A percentile compares a stretch with the other conserved stretches of the same genome.
These are phyloP conservation scores for Drosophila sordidapex DNA, from an alignment of 2,888 invertebrate species.

Conservation along the genomic window DNA sequence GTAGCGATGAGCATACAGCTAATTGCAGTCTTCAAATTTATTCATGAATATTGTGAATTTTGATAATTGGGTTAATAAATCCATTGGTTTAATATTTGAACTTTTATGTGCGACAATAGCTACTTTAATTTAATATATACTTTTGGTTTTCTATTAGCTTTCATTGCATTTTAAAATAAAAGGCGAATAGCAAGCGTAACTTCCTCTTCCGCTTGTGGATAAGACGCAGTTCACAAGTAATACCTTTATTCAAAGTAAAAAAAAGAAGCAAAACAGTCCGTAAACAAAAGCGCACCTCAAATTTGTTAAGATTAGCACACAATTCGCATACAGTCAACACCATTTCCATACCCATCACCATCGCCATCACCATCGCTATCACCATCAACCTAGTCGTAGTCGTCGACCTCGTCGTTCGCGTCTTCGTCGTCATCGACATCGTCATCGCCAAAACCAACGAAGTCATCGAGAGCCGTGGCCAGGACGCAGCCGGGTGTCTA, in stretches of 20 bases:
- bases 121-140: neutral
- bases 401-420: slow-evolving; percentile 1
- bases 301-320: slow-evolving; percentile 80
- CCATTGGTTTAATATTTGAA: neutral
- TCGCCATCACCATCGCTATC: slow-evolving; percentile 36
- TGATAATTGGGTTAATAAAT: neutral
- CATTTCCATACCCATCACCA: slow-evolving; percentile 20
- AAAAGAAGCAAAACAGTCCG: slow-evolving; percentile 26
- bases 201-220: neutral
- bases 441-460: slow-evolving; percentile 5
- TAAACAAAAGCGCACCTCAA: slow-evolving; percentile 74
- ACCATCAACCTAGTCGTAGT: slow-evolving; percentile 8
- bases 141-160: neutral
- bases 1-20: no score
- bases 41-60: neutral
- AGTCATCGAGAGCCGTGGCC: slow-evolving; percentile 21
- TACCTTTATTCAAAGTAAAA: neutral
- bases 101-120: neutral
- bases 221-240: neutral
- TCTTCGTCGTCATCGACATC: slow-evolving; percentile 23
- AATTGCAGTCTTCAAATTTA: neutral
- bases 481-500: slow-evolving; percentile 60
- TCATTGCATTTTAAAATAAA: neutral
- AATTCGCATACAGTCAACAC: slow-evolving; percentile 76
- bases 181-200: neutral